Conservation (phyloP, 2,797 vertebrate species). For the Gallirallus australis region DNA sequence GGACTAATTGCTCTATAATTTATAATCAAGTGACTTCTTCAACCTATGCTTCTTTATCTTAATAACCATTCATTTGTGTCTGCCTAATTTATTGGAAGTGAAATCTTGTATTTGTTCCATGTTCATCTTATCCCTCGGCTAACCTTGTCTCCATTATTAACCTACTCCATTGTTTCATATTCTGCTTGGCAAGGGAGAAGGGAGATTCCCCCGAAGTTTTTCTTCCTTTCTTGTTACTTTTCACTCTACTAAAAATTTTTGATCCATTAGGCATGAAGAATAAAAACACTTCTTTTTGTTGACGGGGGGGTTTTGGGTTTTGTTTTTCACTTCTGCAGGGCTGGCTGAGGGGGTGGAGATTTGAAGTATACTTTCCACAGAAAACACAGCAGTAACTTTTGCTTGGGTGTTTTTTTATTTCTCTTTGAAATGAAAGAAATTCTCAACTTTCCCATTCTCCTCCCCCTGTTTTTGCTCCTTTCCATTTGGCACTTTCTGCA, state of each 20-base stretch:
- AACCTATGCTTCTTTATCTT: slow-evolving; percentile 72
- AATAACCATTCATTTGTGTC: slow-evolving; percentile 76
- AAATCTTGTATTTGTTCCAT: slow-evolving; percentile 66
- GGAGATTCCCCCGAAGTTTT: background rate
- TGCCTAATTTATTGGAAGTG: slow-evolving; percentile 60
- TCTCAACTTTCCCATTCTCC: background rate
- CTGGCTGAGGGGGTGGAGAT: background rate
- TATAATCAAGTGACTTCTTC: slow-evolving; percentile 75
- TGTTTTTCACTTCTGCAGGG: background rate
- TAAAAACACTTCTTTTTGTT: background rate
- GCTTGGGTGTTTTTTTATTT: background rate
- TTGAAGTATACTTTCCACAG: background rate
- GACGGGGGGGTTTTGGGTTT: background rate
- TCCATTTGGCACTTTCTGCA: background rate
- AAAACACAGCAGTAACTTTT: background rate
- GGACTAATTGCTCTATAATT: slow-evolving; percentile 75
- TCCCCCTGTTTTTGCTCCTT: background rate
- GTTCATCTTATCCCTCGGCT: slow-evolving; percentile 31
- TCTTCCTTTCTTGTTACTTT: background rate
- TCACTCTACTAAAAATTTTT: background rate
- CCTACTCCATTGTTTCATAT: slow-evolving; percentile 17
- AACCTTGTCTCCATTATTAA: slow-evolving; percentile 68
- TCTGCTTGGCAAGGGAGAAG: background rate
- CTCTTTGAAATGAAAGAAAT: background rate
- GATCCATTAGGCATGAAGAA: background rate